phyloP scores from a whole-genome alignment of 2,797 vertebrate genomes.

The Rhabdophis nuchalis region DNA sequence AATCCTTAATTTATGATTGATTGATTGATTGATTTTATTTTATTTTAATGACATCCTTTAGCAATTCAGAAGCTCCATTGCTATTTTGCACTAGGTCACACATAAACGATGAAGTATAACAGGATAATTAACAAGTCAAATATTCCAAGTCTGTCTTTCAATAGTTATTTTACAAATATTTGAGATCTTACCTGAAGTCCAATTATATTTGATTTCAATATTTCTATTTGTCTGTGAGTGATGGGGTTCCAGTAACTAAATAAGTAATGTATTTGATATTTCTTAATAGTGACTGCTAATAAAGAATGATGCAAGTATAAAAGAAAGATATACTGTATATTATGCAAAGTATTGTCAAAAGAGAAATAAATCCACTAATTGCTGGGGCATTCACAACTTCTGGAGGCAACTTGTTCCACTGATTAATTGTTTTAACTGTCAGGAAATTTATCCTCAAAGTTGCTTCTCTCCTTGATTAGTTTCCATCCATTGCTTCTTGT shows the following conservation, averaged over 20 bases:
- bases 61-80: neutral
- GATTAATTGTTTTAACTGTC: too few species aligned
- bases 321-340: neutral
- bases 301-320: neutral
- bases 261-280: neutral
- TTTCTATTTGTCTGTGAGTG: neutral
- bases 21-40: neutral
- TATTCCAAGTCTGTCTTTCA: neutral
- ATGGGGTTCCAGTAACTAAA: neutral
- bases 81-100: neutral
- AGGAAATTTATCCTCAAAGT: too few species aligned
- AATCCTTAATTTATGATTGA: neutral
- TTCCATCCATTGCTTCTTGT: too few species aligned
- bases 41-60: neutral
- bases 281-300: neutral
- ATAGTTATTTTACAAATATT: neutral
- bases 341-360: neutral
- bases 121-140: neutral
- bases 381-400: too few species aligned
- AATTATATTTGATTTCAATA: neutral
- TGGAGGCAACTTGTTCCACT: too few species aligned
- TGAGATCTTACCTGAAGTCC: neutral
- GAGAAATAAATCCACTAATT: neutral
- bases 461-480: too few species aligned
- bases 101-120: neutral